Evolutionary conservation across 2,888 invertebrate species (phyloP), one percentile per base, ranked within the genome.

Genomic region (Eubasilissa splendida): DNA sequence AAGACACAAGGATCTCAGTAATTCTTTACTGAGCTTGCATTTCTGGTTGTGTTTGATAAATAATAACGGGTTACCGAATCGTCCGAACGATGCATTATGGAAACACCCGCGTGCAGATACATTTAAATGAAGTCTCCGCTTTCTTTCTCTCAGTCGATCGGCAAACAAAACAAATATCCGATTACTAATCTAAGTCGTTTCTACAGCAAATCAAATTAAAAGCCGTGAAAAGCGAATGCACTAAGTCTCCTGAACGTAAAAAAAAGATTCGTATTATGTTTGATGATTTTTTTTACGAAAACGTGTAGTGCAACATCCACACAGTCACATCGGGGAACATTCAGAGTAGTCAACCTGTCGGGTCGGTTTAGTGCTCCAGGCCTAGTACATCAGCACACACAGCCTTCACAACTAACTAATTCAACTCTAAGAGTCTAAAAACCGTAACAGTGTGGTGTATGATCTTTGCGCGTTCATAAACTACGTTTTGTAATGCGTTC

Each of bases 391-490:
- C 58, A 80, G 80, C 80, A 83, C 82, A 82, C 77, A 80, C 82
- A 83, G 82, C 82, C 79, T 76, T 80, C 74, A 80, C 78, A 78
- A 65, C 76, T 78, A 82, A 79, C 71, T 74, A 82, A 77, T 78
- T 63, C 76, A 82, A 89, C 88, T 89, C 89, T 89, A 88, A 86
- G 87, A 88, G 87, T 88, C 88, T 90, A 90, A 85, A 84, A 83
- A 80, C 82, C 60, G 73, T 77, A 70, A 77, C 76, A 76, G 79
- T 59, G 71, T 53, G 77, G 70, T 53, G 70, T 42, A 42, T 42
- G 4, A 42, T 42, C 4, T 4, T 42, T 42, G 3, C 4, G 42
- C 42, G 4, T 42, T 42, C 4, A 42, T 42, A 42, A 42, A 42
- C 3, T 42, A n/a, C n/a, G n/a, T n/a, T n/a, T n/a, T n/a, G n/a